These are phyloP conservation scores for Antennarius maculatus DNA, from an alignment of 2,797 vertebrate species.

Conservation along the genomic window DNA sequence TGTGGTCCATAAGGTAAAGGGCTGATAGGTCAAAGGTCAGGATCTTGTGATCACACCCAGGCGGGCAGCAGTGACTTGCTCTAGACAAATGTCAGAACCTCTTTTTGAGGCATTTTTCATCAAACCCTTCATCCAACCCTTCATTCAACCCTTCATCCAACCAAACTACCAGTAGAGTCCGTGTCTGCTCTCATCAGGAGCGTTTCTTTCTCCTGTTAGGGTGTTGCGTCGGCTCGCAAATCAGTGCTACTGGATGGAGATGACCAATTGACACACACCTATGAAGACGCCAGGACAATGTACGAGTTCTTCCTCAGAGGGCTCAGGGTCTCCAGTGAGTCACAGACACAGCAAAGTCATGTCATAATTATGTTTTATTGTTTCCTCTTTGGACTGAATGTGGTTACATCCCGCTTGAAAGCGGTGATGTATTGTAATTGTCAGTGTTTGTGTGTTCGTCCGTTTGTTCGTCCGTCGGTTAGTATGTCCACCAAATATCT, in stretches of 20 bases:
- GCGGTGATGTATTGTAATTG: too few species aligned
- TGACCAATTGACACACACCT: constrained; percentile 73
- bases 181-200: rapidly evolving
- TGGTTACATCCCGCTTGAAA: too few species aligned
- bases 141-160: too few species aligned
- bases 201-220: constrained; percentile 70
- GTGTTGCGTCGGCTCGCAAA: constrained; percentile 79
- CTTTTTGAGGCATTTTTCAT: too few species aligned
- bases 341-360: neutral
- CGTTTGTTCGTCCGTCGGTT: too few species aligned
- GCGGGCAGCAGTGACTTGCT: too few species aligned
- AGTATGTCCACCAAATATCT: too few species aligned
- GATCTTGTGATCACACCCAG: neutral
- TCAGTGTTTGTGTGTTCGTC: too few species aligned
- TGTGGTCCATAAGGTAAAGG: too few species aligned
- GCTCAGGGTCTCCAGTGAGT: constrained; percentile 88
- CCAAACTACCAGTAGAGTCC: neutral
- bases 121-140: too few species aligned
- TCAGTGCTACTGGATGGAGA: constrained; percentile 78
- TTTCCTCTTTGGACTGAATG: too few species aligned
- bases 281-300: constrained; percentile 86
- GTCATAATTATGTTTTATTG: neutral
- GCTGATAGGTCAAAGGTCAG: neutral
- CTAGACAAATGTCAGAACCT: too few species aligned
- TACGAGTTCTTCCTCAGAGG: constrained; percentile 92